Base-by-base conservation (phyloP, 2,113 vertebrate species). In the Arenaria interpres region DNA sequence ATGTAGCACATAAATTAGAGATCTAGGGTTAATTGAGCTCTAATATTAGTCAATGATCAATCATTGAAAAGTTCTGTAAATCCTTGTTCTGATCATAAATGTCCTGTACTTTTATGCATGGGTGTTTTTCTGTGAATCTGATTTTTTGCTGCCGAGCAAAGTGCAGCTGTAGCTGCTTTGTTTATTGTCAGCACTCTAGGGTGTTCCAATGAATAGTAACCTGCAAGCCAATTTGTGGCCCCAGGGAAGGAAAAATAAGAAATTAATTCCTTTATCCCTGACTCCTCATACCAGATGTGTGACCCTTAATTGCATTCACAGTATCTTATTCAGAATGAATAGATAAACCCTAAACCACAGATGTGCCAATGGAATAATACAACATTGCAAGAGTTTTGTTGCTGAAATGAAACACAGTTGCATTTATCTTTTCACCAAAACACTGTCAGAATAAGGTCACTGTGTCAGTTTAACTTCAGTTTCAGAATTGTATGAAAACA, bases 221-320 rank as follows among this genome's bases (percentile, higher is more conserved):
- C 74, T 96, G 66, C 53, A 97, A 98, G 95, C 64, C 25, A 91
- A 72, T 96, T 84, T 97, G 62, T 87, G 93, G 64, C 56, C 35
- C 45, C 56, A 60, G 53, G 82, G 93, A 93, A 62, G 24, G 45
- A 84, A 94, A 98, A 97, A 92, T 57, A 95, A 82, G 88, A 85
- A 97, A 97, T 97, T 97, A 97, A 97, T 97, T 97, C 88, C 54
- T 78, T 95, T 88, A 90, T 92, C 39, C 69, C 53, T 51, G 87
- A 48, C 50, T 97, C 81, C 81, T 95, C 62, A 50, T 59, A 85
- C 14, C 30, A 76, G 81, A 90, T 8, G 6, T 72, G 20, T 85
- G 90, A 94, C 73, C 62, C 92, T 94, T 97, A 96, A 96, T 97
- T 97, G 64, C 30, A 12, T 96, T 97, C 68, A 77, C 17, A 50